Percentiles rank a stretch among this genome's conserved stretches.
Conservation (phyloP, 2,113 vertebrate genomes). For the Harpagus bidentatus region DNA sequence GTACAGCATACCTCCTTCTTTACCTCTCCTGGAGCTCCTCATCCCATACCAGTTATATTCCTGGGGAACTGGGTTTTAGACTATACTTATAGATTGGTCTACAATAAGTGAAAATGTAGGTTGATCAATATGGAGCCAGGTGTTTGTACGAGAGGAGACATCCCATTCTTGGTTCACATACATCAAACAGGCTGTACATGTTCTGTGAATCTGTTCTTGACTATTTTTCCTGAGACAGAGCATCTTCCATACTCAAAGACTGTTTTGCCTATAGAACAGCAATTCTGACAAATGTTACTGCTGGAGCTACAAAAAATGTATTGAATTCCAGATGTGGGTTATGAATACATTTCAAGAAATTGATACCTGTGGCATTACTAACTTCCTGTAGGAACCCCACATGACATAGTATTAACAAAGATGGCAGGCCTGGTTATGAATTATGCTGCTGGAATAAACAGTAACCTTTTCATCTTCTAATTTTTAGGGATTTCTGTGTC, state of each 20-base stretch:
- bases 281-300: not conserved
- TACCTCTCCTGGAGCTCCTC: not conserved
- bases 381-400: not conserved
- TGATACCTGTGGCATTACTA: not conserved
- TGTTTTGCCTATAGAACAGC: not conserved
- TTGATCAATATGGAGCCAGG: not conserved
- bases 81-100: not conserved
- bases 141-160: not conserved
- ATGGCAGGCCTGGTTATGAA: not conserved
- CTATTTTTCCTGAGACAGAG: not conserved
- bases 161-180: not conserved
- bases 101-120: not conserved
- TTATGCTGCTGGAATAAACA: not conserved
- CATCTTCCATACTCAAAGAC: not conserved
- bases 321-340: not conserved
- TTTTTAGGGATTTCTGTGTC: not conserved
- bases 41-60: not conserved
- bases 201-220: not conserved
- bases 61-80: not conserved
- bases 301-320: not conserved
- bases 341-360: not conserved
- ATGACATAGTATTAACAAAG: not conserved
- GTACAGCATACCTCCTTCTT: not conserved
- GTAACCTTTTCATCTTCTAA: not conserved
- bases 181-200: not conserved